Base-by-base conservation (phyloP, 2,888 invertebrate species). In the Diploptera punctata region DNA sequence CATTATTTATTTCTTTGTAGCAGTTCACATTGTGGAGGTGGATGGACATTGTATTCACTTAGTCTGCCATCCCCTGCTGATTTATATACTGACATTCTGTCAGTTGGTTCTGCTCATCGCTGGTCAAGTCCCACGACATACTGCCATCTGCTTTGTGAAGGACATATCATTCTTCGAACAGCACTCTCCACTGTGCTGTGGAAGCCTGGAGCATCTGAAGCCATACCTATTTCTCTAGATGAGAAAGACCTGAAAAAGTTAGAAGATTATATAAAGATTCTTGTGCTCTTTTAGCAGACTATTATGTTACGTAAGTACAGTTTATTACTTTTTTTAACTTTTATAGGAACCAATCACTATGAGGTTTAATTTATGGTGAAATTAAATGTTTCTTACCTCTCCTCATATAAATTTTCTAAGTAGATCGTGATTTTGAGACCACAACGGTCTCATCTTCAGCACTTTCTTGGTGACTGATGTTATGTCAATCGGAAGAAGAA, bases 1-100 rank as follows among this genome's bases (percentile, higher is more conserved):
- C n/a, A n/a, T n/a, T n/a, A n/a, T n/a, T n/a, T n/a, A n/a, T n/a
- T n/a, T n/a, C n/a, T n/a, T n/a, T 71, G n/a, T 33, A 68, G 21
- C 44, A 74, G 74, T 47, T 68, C 73, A 16, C 72, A 74, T 21
- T 67, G 70, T 24, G 44, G 31, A 19, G 71, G 43, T 21, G 71
- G 68, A 18, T 91, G 92, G 90, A 93, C 93, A 0, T 82, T 93
- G n/a, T 93, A 93, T 80, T 89, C 89, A 29, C 81, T 94, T 61
- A 88, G 88, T 76, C 81, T 91, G 71, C 92, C 92, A 0, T 84
- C 85, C 24, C 85, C 65, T 90, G 9, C 87, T 70, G 87, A 87
- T 73, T 82, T 93, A 9, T 91, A 91, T 79, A 86, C 87, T 71
- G 93, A 93, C 79, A 89, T 93, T 77, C 86, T 90, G 62, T 87